These are phyloP conservation scores for Chrysochloris asiatica DNA, from an alignment of 2,113 vertebrate genomes.

Conservation along the genomic window DNA sequence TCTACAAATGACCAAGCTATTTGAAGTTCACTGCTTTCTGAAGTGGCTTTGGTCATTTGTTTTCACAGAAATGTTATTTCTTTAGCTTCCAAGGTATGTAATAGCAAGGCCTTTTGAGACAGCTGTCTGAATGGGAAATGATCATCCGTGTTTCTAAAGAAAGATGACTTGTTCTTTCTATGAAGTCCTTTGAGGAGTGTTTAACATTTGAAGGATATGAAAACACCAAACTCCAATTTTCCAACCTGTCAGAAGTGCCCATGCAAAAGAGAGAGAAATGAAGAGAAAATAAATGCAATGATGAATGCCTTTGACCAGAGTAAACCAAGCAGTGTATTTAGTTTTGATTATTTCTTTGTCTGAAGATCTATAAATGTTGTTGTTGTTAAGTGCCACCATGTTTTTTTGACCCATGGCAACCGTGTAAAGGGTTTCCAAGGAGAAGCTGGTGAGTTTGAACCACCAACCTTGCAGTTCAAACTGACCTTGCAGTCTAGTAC, in stretches of 20 bases:
- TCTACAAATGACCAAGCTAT: constrained; percentile 70
- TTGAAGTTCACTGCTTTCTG: constrained; percentile 71
- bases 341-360: background rate
- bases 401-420: too few relatives aligned
- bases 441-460: too few relatives aligned
- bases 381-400: too few relatives aligned
- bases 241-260: background rate
- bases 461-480: too few relatives aligned
- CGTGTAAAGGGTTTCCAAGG: too few relatives aligned
- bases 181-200: constrained; percentile 42
- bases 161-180: constrained; percentile 57
- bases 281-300: background rate
- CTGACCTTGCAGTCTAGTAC: too few relatives aligned
- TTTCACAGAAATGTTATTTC: constrained; percentile 74
- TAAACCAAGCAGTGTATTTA: background rate
- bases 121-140: constrained; percentile 58
- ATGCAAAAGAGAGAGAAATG: background rate
- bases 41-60: constrained; percentile 76
- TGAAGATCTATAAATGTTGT: constrained; percentile 40
- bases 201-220: constrained; percentile 45
- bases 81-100: constrained; percentile 53
- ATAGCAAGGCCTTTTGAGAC: constrained; percentile 61
- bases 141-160: constrained; percentile 56
- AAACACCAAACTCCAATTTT: constrained; percentile 50
- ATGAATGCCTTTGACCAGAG: background rate